Evolutionary conservation across 1,140 invertebrate genomes (phyloP).

Genomic region (Streblospio benedicti): DNA sequence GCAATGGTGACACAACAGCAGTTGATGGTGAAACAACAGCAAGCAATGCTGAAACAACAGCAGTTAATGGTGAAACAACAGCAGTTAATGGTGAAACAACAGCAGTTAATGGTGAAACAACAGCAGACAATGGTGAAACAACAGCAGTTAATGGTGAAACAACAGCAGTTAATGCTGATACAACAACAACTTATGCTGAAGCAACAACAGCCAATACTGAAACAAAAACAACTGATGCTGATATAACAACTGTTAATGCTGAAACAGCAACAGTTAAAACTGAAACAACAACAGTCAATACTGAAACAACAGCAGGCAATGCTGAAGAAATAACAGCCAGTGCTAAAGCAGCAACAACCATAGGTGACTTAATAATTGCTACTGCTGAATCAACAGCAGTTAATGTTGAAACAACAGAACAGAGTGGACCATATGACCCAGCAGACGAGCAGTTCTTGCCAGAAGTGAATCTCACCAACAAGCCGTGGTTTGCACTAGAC

Average conservation of each 20-base stretch:
- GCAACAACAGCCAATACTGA: not conserved
- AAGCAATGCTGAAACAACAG: not conserved
- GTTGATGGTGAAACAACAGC: not conserved
- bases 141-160: not conserved
- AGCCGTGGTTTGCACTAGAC: no score
- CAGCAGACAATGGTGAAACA: not conserved
- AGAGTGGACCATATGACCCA: no score
- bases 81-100: not conserved
- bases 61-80: not conserved
- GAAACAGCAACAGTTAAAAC: not conserved
- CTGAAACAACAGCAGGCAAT: not conserved
- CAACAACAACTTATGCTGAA: no score
- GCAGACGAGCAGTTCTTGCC: no score
- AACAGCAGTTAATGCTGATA: not conserved
- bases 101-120: not conserved
- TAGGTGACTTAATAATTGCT: not conserved
- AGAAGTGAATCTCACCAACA: no score
- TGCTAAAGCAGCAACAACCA: not conserved
- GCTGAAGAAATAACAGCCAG: not conserved
- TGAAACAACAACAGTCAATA: not conserved
- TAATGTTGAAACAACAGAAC: not conserved
- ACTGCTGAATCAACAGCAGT: not conserved
- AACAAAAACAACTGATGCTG: not conserved
- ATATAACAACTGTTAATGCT: not conserved
- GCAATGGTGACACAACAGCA: not conserved